Base-by-base conservation (phyloP, 2,888 invertebrate species). In the Gisinianus flammeolus region DNA sequence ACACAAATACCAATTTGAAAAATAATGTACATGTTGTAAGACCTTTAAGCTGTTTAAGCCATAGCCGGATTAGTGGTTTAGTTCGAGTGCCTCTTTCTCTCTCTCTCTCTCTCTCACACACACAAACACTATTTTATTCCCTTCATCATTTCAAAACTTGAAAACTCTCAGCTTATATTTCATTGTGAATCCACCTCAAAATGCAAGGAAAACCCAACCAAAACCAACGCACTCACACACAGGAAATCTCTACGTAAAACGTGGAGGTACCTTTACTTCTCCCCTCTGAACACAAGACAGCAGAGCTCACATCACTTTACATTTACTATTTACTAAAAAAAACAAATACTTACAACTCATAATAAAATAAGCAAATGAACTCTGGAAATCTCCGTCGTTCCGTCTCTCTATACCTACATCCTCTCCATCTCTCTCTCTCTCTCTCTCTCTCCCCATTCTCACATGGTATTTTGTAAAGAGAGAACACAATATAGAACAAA, bases 31-130 rank as follows among this genome's bases (percentile, higher is more conserved):
- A 28, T 35, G 54, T 44, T 68, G 30, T 73, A 58, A 74, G 52
- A 67, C 44, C 67, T 52, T 74, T 74, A 66, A 74, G 74, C 74
- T 67, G n/a, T 66, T 74, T 66, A 66, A 74, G 66, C 74, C 74
- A 44, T 66, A 30, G 64, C 66, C 66, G 74, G 74, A 74, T 74
- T 74, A 74, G 74, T 74, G 74, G 66, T 74, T 66, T 74, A 74
- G 52, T 67, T 74, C 52, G 12, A 26, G 66, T 67, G 66, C 67
- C 66, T 30, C 66, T 64, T 44, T 66, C 66, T 66, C 22, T 16
- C 26, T 24, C 64, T 12, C 58, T 69, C 30, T 33, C 19, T 33
- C 33, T 67, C 19, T 19, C 31, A n/a, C n/a, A 66, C 28, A 31
- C n/a, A 31, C n/a, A 31, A 67, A 31, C 67, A n/a, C n/a, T n/a